Conservation (phyloP, 2,113 vertebrate genomes). For the Saccopteryx bilineata region DNA sequence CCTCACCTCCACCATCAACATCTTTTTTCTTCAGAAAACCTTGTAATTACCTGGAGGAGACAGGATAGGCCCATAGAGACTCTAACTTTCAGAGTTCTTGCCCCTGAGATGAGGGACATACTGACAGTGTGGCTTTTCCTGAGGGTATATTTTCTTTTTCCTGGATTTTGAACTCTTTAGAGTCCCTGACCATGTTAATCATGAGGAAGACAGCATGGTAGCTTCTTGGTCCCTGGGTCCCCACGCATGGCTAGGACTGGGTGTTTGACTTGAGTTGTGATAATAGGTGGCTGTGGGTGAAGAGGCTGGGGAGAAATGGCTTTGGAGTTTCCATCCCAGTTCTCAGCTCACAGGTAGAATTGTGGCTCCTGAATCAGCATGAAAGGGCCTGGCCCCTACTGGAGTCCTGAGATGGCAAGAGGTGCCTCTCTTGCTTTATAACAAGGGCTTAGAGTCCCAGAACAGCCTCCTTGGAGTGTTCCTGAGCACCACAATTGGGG, state of each 20-base stretch:
- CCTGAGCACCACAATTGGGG: not conserved
- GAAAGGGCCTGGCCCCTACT: not conserved
- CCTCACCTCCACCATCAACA: not conserved
- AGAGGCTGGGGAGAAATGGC: not conserved
- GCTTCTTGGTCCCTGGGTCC: not conserved
- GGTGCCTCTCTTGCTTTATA: not conserved
- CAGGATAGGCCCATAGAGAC: not conserved
- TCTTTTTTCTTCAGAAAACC: slow-evolving; percentile 34
- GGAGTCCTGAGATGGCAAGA: not conserved
- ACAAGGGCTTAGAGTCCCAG: not conserved
- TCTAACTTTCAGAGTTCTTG: slow-evolving; percentile 29
- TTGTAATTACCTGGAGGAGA: slow-evolving; percentile 35
- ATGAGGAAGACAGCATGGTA: not conserved
- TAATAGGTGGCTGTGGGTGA: not conserved
- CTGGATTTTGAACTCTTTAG: not conserved
- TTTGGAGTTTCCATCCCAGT: not conserved
- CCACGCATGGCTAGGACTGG: not conserved
- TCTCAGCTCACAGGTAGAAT: not conserved
- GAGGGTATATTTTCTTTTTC: not conserved
- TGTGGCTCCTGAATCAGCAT: not conserved
- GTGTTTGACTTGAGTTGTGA: not conserved
- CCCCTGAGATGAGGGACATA: not conserved
- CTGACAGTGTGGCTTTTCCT: not conserved
- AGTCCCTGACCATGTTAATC: not conserved
- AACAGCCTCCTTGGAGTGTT: not conserved